Base-by-base conservation (phyloP, 1,140 invertebrate species). In the Sminthurides bifidus region DNA sequence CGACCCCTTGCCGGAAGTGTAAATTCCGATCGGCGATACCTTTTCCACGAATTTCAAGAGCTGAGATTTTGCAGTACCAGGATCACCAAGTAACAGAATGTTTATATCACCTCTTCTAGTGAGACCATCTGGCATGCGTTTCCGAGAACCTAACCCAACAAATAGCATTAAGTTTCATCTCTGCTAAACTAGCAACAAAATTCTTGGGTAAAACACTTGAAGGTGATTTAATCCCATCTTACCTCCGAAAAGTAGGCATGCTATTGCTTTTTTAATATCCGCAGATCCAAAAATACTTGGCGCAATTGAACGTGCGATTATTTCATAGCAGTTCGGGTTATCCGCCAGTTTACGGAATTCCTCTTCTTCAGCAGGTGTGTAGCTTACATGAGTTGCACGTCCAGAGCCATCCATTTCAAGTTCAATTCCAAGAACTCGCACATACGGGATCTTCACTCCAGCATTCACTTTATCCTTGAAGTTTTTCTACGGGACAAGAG, bases 61-160 rank as follows among this genome's bases (percentile, higher is more conserved):
- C 69, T 99, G 96, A 19, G 91, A 95, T 70, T 99, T 99, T 6
- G 96, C 96, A 4, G 96, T 99, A 68, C 96, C 95, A 26, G 96
- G 96, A 76, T 99, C 96, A 54, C 96, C 96, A 2, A 99, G 73
- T 48, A 99, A 76, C 2, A 98, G 72, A 3, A 98, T 76, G 71
- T 99, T 99, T 50, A 99, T 95, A 68, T 99, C 95, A 5, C 96
- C 96, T 72, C 96, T 78, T 27, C 94, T 77, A 2, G 84, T 91
- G 40, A 98, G 72, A 8, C 93, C 94, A 75, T 99, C 96, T 0
- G 95, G 95, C 58, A 98, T 73, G 52, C 85, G 81, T 70, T 92
- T 92, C 14, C 87, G 74, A 0, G 87, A 84, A 59, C 81, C 77
- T 79, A 27, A n/a, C n/a, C n/a, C n/a, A n/a, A n/a, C n/a, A n/a